Percentiles rank a stretch among this genome's conserved stretches.
Conservation (phyloP, 1,140 invertebrate genomes). For the Pseudachorutes palmiensis region DNA sequence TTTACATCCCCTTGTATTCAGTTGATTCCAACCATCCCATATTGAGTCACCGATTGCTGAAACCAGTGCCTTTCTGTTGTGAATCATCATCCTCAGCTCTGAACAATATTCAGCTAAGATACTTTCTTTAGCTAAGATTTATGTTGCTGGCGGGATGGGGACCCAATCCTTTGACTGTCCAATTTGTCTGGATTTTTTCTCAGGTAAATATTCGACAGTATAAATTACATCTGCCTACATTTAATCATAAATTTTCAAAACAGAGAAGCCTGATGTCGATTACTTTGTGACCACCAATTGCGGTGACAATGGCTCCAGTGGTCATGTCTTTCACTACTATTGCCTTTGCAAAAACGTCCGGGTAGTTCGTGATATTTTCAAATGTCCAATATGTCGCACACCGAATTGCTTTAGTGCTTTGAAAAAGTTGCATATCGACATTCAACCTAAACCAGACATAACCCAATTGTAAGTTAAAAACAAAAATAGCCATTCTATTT, state of each 20-base stretch:
- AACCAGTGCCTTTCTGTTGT: too few species aligned
- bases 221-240: neutral
- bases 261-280: neutral
- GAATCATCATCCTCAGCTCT: too few species aligned
- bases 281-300: neutral
- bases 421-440: neutral
- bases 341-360: neutral
- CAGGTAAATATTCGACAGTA: neutral
- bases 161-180: neutral
- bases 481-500: neutral
- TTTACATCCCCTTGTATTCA: too few species aligned
- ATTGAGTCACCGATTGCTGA: too few species aligned
- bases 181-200: neutral
- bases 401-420: neutral
- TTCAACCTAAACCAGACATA: neutral
- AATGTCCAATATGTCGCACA: neutral
- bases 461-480: neutral
- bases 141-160: too few species aligned
- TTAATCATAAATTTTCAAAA: neutral
- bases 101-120: too few species aligned
- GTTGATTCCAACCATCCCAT: too few species aligned
- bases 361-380: neutral
- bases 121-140: too few species aligned
- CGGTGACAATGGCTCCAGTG: neutral
- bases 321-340: neutral